These are phyloP conservation scores for Brachypteracias leptosomus DNA, from an alignment of 2,113 vertebrate genomes.

Conservation along the genomic window DNA sequence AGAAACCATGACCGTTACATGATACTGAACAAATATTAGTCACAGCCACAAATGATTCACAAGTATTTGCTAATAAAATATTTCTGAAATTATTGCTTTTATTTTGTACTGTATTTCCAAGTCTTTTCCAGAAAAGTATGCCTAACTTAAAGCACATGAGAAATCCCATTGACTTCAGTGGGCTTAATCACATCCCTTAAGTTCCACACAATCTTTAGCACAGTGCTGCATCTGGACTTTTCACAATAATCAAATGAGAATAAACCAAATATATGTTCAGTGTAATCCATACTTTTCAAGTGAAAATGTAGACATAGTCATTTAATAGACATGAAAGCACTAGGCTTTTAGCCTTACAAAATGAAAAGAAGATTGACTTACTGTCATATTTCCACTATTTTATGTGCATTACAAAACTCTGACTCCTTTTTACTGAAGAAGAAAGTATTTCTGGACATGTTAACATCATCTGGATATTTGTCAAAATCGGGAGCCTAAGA, in stretches of 20 bases:
- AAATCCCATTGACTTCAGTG: neutral
- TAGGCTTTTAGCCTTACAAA: neutral
- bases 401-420: neutral
- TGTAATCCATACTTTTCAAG: neutral
- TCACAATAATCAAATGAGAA: neutral
- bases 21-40: slow-evolving; percentile 30
- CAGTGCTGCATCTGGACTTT: neutral
- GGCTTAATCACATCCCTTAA: neutral
- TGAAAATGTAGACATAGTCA: neutral
- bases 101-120: neutral
- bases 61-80: slow-evolving; percentile 23
- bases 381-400: neutral
- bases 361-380: neutral
- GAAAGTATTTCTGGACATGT: neutral
- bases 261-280: neutral
- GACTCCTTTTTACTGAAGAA: neutral
- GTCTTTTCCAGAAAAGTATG: neutral
- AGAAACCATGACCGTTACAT: slow-evolving; percentile 6
- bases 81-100: slow-evolving; percentile 32
- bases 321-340: neutral
- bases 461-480: neutral
- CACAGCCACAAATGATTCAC: slow-evolving; percentile 21
- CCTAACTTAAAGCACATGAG: neutral
- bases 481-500: neutral
- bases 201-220: neutral